These are phyloP conservation scores for Ciona savignyi DNA, from an alignment of 23 tunicate species.

Conservation along the genomic window DNA sequence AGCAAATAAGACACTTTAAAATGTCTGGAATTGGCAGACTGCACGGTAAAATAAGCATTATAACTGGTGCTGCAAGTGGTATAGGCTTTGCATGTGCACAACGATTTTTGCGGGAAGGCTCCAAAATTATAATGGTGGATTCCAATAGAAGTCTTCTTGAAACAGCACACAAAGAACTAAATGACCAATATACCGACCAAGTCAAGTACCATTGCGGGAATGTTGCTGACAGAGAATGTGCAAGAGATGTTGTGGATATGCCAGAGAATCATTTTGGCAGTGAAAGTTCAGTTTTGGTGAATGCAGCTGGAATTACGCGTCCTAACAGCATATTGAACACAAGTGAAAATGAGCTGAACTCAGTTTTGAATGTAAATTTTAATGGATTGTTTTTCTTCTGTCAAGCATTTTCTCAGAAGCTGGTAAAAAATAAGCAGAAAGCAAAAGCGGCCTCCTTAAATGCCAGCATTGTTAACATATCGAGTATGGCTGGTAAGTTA, in stretches of 20 bases:
- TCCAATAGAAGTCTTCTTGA: slow-evolving; percentile 11
- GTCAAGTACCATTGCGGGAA: neutral
- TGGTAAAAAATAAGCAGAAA: neutral
- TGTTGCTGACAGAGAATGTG: slow-evolving; percentile 2
- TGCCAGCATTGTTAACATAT: slow-evolving; percentile 49
- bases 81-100: slow-evolving; percentile 49
- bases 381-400: slow-evolving; percentile 4
- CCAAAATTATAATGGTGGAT: slow-evolving; percentile 58
- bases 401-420: neutral
- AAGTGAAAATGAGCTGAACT: neutral
- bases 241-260: neutral
- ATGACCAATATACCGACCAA: neutral
- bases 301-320: slow-evolving; percentile 33
- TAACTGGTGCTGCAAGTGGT: slow-evolving; percentile 73
- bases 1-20: neutral
- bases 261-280: neutral
- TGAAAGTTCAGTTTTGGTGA: slow-evolving; percentile 18
- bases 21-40: neutral
- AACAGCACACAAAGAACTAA: slow-evolving; percentile 2
- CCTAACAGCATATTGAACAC: neutral
- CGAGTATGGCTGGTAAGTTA: slow-evolving; percentile 64
- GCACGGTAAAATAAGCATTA: slow-evolving; percentile 12
- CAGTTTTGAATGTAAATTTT: neutral
- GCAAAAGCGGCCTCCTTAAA: neutral
- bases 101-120: slow-evolving; percentile 52